Percentiles rank a stretch among this genome's conserved stretches.
These are phyloP conservation scores for Synchiropus splendidus DNA, from an alignment of 2,113 vertebrate species.

Conservation along the genomic window DNA sequence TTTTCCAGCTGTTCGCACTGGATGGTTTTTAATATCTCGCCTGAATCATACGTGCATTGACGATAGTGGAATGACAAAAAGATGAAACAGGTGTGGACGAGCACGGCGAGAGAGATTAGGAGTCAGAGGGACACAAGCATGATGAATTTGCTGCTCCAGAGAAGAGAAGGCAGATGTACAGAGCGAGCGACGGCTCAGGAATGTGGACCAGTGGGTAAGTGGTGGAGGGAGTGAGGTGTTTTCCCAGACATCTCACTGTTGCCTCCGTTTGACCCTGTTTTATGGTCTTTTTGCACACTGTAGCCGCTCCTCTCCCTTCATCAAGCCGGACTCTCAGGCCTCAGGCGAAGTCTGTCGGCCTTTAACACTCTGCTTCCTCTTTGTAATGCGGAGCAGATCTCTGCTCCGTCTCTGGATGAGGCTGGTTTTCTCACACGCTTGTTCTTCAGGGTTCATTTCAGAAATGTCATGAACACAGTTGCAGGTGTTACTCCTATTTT, in stretches of 20 bases:
- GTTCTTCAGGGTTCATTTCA: slow-evolving; percentile 13
- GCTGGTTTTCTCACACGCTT: slow-evolving; percentile 10
- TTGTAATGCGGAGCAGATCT: slow-evolving; percentile 36
- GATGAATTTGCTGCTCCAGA: slow-evolving; percentile 20
- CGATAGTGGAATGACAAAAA: not conserved
- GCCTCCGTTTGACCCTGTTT: slow-evolving; percentile 54
- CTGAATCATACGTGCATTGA: not conserved
- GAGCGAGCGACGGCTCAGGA: slow-evolving; percentile 23
- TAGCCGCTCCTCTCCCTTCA: slow-evolving; percentile 37
- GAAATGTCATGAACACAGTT: slow-evolving; percentile 1
- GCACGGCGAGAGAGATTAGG: slow-evolving; percentile 7
- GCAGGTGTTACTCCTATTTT: slow-evolving; percentile 26
- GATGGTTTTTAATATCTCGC: too few relatives aligned
- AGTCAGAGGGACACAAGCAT: slow-evolving; percentile 11
- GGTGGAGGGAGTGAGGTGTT: slow-evolving; percentile 28
- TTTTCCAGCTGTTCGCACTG: too few relatives aligned
- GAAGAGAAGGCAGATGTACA: slow-evolving; percentile 23
- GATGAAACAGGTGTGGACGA: slow-evolving; percentile 14
- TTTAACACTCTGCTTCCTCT: not conserved
- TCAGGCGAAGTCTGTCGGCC: slow-evolving; percentile 33
- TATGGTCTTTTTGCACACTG: slow-evolving; percentile 54
- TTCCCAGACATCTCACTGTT: slow-evolving; percentile 44
- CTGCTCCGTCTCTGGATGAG: slow-evolving; percentile 1
- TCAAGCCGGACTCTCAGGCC: slow-evolving; percentile 32
- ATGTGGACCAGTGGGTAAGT: slow-evolving; percentile 29